Conservation (phyloP, 2,797 vertebrate species). For the Smutsia gigantea region DNA sequence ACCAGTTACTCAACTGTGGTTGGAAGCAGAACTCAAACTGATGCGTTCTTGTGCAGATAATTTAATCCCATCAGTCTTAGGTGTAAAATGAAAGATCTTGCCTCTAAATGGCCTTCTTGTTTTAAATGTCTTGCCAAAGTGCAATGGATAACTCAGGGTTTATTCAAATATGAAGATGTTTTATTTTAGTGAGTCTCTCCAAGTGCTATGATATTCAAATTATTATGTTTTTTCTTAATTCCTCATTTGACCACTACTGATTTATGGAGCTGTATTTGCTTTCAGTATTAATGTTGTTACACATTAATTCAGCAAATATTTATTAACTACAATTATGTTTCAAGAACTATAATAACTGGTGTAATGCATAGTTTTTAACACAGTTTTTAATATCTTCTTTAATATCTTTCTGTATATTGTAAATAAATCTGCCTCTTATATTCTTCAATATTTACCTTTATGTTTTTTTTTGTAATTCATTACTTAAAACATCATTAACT, state of each 20-base stretch:
- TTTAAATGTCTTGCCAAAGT: conserved; percentile 26
- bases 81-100: conserved; percentile 8
- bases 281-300: background rate
- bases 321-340: background rate
- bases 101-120: background rate
- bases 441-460: conserved; percentile 11
- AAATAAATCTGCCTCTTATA: background rate
- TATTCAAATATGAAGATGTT: background rate
- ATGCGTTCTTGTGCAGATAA: background rate
- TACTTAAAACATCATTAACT: conserved; percentile 55
- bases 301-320: conserved; percentile 35
- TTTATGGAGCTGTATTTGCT: background rate
- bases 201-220: background rate
- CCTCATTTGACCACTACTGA: background rate
- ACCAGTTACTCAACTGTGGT: background rate
- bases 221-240: background rate
- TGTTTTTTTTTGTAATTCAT: conserved; percentile 30
- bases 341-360: background rate
- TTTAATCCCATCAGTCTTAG: background rate
- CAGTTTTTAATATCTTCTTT: background rate
- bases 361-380: background rate
- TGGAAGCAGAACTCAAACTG: background rate
- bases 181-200: background rate
- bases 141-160: background rate
- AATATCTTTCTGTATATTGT: background rate